phyloP scores from a whole-genome alignment of 2,888 invertebrate species.

The Aleiodes leptofemur region DNA sequence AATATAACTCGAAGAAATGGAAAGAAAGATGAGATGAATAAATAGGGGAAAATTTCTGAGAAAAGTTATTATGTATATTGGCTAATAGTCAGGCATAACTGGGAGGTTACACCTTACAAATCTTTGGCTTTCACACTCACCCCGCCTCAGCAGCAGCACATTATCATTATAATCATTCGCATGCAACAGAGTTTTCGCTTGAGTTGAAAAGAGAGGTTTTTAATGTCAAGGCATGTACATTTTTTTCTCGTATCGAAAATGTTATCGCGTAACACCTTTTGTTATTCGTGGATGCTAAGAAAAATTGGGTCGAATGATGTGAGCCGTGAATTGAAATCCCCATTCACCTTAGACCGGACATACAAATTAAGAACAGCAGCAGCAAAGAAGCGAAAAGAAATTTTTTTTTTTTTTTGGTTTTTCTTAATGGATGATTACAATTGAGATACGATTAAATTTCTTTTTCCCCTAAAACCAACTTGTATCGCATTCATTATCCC shows the following conservation, averaged over 20 bases:
- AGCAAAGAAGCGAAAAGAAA: neutral
- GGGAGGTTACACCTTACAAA: conserved; percentile 59
- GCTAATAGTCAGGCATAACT: conserved; percentile 61
- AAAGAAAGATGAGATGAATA: conserved; percentile 34
- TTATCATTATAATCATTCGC: conserved; percentile 52
- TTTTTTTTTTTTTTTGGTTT: neutral
- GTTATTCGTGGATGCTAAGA: conserved; percentile 11
- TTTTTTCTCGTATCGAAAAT: conserved; percentile 13
- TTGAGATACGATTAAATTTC: neutral
- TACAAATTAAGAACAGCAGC: conserved; percentile 29
- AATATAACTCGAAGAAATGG: conserved; percentile 15
- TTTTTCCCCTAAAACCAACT: too few relatives aligned
- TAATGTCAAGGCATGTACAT: conserved; percentile 60
- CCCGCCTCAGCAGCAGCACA: conserved; percentile 53
- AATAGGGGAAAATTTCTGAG: neutral
- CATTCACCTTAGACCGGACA: conserved; percentile 29
- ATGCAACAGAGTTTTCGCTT: conserved; percentile 48
- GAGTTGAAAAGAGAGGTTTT: conserved; percentile 49
- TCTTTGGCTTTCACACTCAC: conserved; percentile 50
- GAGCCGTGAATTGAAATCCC: conserved; percentile 42
- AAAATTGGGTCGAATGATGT: conserved; percentile 40
- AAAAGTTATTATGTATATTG: conserved; percentile 52
- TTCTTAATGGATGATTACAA: conserved; percentile 9
- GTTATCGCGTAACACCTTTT: conserved; percentile 34
- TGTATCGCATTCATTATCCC: too few relatives aligned